These are phyloP conservation scores for Tupaia tana DNA, from an alignment of 2,113 vertebrate genomes.

Conservation along the genomic window DNA sequence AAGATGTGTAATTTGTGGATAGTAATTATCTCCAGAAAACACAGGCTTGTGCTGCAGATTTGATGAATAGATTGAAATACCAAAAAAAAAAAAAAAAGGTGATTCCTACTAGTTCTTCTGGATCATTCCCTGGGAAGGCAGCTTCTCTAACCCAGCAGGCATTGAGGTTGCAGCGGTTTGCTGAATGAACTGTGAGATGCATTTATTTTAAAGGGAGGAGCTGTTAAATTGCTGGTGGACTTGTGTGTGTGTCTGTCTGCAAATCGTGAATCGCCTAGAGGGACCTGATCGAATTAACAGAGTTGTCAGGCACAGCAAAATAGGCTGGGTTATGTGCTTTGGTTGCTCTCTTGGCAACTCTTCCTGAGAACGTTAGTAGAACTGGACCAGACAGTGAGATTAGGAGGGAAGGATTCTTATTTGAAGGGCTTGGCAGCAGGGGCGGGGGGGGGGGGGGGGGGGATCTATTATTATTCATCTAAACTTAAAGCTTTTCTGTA, in stretches of 20 bases:
- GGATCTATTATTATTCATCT: constrained; percentile 47
- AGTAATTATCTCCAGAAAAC: not conserved
- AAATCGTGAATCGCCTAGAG: not conserved
- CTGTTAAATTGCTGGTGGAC: not conserved
- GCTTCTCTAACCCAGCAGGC: not conserved
- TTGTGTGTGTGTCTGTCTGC: not conserved
- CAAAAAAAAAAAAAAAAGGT: not conserved
- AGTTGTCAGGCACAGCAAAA: constrained; percentile 54
- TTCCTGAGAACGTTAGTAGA: constrained; percentile 1
- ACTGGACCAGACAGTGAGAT: not conserved
- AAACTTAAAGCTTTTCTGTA: constrained; percentile 37
- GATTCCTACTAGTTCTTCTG: not conserved
- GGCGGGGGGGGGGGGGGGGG: not conserved
- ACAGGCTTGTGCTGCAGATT: not conserved
- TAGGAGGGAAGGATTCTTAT: constrained; percentile 46
- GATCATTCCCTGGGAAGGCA: not conserved
- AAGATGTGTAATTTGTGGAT: not conserved
- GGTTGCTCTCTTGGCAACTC: constrained; percentile 7
- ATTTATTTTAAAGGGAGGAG: not conserved
- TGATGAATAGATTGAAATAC: not conserved
- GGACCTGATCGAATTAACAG: not conserved
- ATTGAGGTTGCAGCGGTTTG: not conserved
- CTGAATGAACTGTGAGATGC: not conserved
- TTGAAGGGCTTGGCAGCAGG: constrained; percentile 34
- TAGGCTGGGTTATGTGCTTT: constrained; percentile 17